phyloP scores from a whole-genome alignment of 2,888 invertebrate species.

The Beris morrisii region DNA sequence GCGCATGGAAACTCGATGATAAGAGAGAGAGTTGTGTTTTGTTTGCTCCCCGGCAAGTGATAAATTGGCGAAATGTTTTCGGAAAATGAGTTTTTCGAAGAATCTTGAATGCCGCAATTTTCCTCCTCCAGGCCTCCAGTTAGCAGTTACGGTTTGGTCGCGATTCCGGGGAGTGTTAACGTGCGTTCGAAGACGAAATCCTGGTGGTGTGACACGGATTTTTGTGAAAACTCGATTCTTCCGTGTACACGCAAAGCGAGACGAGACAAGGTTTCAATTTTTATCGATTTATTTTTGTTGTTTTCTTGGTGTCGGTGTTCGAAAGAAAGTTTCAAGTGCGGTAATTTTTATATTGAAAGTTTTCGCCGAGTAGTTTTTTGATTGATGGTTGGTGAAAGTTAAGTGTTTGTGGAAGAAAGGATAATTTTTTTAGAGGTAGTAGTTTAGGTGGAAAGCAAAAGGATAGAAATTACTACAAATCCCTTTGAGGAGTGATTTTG shows the following conservation, averaged over 20 bases:
- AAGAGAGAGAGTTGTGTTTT: neutral
- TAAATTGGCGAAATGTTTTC: neutral
- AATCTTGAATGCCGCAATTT: constrained; percentile 5
- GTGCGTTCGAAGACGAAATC: neutral
- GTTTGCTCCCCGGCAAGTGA: neutral
- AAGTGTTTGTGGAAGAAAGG: too few relatives aligned
- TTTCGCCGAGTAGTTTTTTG: too few relatives aligned
- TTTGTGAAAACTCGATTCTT: neutral
- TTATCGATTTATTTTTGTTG: too few relatives aligned
- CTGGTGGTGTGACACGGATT: neutral
- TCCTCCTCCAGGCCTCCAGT: constrained; percentile 14
- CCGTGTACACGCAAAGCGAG: too few relatives aligned
- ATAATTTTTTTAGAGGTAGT: too few relatives aligned
- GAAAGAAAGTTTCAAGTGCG: too few relatives aligned
- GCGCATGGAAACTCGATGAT: constrained; percentile 15
- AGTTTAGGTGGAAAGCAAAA: too few relatives aligned
- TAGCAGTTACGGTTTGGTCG: constrained; percentile 21
- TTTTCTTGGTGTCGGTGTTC: too few relatives aligned
- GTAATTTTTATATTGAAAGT: too few relatives aligned
- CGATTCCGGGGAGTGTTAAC: constrained; percentile 16
- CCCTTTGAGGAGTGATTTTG: constrained; percentile 13
- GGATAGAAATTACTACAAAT: too few relatives aligned
- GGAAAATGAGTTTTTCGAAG: neutral
- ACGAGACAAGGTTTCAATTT: too few relatives aligned
- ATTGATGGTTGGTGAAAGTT: too few relatives aligned